These are phyloP conservation scores for Beaufortia kweichowensis DNA, from an alignment of 2,113 vertebrate species.

Conservation along the genomic window DNA sequence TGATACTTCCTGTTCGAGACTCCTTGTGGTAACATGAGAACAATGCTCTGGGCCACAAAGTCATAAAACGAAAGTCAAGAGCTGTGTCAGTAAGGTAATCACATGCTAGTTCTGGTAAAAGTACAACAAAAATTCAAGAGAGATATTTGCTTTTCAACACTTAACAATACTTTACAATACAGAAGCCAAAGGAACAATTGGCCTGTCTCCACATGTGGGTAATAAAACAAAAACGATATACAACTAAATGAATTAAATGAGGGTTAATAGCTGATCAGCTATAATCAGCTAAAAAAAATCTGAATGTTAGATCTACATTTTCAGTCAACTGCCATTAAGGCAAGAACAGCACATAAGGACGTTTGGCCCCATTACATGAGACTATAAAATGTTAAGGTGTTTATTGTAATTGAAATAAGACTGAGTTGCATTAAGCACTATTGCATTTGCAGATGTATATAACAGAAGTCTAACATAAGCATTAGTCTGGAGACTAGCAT, in stretches of 20 bases:
- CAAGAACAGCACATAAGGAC: constrained; percentile 4
- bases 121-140: not conserved
- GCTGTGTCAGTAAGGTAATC: not conserved
- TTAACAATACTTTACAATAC: not conserved
- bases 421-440: constrained; percentile 5
- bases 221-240: constrained; percentile 4
- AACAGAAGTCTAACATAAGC: constrained; percentile 40
- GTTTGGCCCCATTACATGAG: constrained; percentile 20
- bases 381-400: constrained; percentile 25
- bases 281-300: not conserved
- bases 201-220: not conserved
- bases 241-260: not conserved
- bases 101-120: not conserved
- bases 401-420: constrained; percentile 28
- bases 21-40: constrained; percentile 3
- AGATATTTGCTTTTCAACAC: not conserved
- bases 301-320: not conserved
- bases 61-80: constrained; percentile 18
- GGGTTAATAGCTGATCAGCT: not conserved
- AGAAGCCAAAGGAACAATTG: constrained; percentile 4
- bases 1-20: constrained; percentile 1
- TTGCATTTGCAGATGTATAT: constrained; percentile 5
- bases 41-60: constrained; percentile 8
- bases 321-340: constrained; percentile 4
- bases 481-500: constrained; percentile 16